Percentiles rank a stretch among this genome's conserved stretches.
Conservation (phyloP, 2,113 vertebrate genomes). For the Malurus cyaneus region DNA sequence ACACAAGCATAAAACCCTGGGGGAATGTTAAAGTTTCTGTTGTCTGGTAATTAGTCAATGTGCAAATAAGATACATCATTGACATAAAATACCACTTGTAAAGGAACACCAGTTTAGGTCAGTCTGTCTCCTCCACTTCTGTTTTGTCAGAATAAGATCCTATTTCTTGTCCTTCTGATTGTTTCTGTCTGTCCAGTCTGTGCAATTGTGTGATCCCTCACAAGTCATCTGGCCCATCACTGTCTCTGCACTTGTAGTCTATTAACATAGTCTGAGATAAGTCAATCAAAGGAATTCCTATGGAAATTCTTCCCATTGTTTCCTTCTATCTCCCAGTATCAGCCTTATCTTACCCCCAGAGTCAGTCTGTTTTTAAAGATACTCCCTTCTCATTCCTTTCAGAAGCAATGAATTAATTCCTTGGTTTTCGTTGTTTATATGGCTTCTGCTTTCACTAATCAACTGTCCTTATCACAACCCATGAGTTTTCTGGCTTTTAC, state of each 20-base stretch:
- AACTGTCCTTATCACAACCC: background rate
- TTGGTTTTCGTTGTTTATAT: accelerated
- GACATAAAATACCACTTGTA: background rate
- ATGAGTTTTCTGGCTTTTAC: background rate
- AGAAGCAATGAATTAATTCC: background rate
- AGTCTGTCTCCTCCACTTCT: background rate
- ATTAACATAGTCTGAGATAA: no score
- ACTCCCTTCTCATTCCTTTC: no score
- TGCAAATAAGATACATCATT: background rate
- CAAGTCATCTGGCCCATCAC: background rate
- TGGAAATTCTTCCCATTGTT: no score
- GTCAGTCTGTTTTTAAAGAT: no score
- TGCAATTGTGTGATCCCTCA: background rate
- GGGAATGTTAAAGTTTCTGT: background rate
- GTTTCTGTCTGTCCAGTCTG: background rate
- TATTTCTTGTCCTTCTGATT: background rate
- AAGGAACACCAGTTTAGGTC: background rate
- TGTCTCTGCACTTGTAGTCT: no score
- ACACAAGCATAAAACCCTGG: background rate
- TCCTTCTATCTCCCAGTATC: no score
- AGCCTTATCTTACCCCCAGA: no score
- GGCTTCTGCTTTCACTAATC: background rate
- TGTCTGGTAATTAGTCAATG: background rate
- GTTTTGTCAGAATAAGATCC: background rate
- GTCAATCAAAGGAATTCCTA: no score